Conservation (phyloP, 2,113 vertebrate genomes). For the Plecotus auritus region DNA sequence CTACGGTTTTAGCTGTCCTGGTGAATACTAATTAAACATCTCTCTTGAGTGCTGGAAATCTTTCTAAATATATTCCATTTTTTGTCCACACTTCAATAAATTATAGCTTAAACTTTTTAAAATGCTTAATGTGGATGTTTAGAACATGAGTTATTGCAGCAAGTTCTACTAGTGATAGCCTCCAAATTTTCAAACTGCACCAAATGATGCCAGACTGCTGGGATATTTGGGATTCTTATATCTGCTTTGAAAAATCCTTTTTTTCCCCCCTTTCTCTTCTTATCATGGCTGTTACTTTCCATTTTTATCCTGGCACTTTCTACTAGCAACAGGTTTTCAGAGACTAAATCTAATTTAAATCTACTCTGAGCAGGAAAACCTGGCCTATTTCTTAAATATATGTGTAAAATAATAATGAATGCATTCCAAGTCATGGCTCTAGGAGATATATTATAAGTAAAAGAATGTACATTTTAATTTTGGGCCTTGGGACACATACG, state of each 20-base stretch:
- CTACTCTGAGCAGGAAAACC: constrained; percentile 1
- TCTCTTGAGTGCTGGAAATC: not conserved
- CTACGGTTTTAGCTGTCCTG: not conserved
- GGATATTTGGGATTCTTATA: not conserved
- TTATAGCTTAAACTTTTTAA: not conserved
- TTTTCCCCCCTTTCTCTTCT: constrained; percentile 5
- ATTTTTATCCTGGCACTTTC: constrained; percentile 41
- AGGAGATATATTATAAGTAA: not conserved
- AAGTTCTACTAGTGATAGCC: not conserved
- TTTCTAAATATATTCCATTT: not conserved
- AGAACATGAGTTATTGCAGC: not conserved
- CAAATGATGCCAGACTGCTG: not conserved
- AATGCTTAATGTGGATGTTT: not conserved
- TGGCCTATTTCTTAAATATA: constrained; percentile 13
- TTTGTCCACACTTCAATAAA: not conserved
- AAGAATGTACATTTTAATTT: not conserved
- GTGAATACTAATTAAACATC: not conserved
- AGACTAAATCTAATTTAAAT: constrained; percentile 50
- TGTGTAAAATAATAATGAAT: constrained; percentile 14
- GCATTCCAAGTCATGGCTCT: not conserved
- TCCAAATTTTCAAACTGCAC: not conserved
- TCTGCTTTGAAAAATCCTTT: not conserved
- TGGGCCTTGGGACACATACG: not conserved
- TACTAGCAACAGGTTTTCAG: constrained; percentile 38
- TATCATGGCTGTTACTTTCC: constrained; percentile 8